Base-by-base conservation (phyloP, 2,113 vertebrate genomes). In the Pontoporia blainvillei region DNA sequence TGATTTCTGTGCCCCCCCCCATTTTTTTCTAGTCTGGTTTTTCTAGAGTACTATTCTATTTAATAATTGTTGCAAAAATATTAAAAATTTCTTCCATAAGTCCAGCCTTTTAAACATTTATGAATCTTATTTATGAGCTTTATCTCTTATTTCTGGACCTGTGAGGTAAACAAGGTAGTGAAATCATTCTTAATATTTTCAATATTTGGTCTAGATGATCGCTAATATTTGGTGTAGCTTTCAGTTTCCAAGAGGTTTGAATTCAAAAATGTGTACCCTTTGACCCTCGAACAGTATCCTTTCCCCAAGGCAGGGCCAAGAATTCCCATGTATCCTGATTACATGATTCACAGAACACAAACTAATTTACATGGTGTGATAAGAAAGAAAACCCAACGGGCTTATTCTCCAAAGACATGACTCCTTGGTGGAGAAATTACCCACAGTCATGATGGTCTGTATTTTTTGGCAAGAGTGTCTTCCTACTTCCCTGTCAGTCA, bases 181-280 rank as follows among this genome's bases (percentile, higher is more conserved):
- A 52, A 91, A 84, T 87, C 31, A 29, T 41, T 82, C 52, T 93
- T 85, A 79, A 62, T 52, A 67, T 54, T 78, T 78, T 78, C 75
- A 12, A 41, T 86, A 14, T 52, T 67, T 79, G 31, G 27, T 46
- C 27, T 72, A 29, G 14, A 21, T 41, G 7, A 72, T 75, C n/a
- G 94, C 34, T 84, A 15, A 84, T 27, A 49, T 86, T 49, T 87
- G n/a, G 17, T 36, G 61, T 36, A 64, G 6, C 34, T 94, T 87
- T 96, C 29, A 49, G 13, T 95, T 91, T 75, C 49, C 59, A 72
- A 92, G 44, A 90, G 36, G 29, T 54, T 72, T 61, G 15, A 34
- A 8, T 82, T 92, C 39, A 94, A 90, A 96, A 36, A 27, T 82
- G 88, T 76, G n/a, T 88, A 62, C 34, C 4, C 81, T 94, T 82